Base-by-base conservation (phyloP, 2,888 invertebrate species). In the Ormyrus pomaceus region DNA sequence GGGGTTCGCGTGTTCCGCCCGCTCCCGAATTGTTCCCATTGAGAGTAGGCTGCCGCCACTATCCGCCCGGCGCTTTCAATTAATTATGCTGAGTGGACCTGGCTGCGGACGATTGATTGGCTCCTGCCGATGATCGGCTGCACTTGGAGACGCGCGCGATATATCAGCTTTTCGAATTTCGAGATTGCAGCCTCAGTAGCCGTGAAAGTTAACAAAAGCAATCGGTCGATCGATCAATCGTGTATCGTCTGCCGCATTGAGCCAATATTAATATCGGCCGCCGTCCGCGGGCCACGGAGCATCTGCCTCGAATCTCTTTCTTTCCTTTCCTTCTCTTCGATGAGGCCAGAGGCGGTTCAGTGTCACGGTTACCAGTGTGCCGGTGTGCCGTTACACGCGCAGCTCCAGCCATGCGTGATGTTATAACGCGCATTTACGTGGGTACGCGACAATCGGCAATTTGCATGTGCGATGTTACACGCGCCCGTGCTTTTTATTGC, bases 261-360 rank as follows among this genome's bases (percentile, higher is more conserved):
- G 45, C 71, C 78, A 81, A n/a, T n/a, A 81, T 81, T 81, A 81
- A 81, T 81, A 78, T 75, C 65, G 65, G 51, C 50, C 64, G 65
- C 46, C 70, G 55, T 55, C 53, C 51, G 45, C 56, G 64, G 34
- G 34, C 56, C 34, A n/a, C 19, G 55, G 53, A n/a, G 59, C 69
- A 70, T 80, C 76, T 51, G 71, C 50, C 61, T 72, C 48, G 65
- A 58, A 34, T 34, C 34, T 80, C 61, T 62, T 64, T 70, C 64
- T 64, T 56, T 70, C 53, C 64, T 64, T 56, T 70, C 53, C 65
- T 11, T n/a, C 48, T 13, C 59, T 11, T 48, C 10, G 55, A 6
- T 7, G 59, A 59, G 5, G 9, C 51, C 8, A 51, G 19, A 6
- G 46, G 48, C 66, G 5, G 45, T 62, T 46, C 55, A 55, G 69